These are phyloP conservation scores for Aquatica leii DNA, from an alignment of 2,888 invertebrate genomes.

Conservation along the genomic window DNA sequence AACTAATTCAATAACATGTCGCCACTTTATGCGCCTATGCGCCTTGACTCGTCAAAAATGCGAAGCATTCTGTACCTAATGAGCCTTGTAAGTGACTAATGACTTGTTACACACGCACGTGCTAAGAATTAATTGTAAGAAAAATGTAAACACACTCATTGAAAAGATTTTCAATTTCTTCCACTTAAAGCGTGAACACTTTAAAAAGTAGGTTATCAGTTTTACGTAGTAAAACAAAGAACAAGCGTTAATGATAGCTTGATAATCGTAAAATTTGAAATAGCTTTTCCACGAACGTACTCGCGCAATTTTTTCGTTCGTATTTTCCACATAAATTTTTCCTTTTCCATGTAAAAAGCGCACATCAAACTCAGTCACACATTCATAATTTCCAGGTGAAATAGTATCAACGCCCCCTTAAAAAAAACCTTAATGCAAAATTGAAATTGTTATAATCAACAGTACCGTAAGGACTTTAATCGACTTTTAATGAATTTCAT, in stretches of 20 bases:
- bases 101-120: constrained; percentile 38
- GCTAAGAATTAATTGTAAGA: constrained; percentile 37
- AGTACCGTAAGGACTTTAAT: too few relatives aligned
- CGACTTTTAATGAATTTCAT: too few relatives aligned
- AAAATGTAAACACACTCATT: constrained; percentile 24
- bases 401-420: too few relatives aligned
- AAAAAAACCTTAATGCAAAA: too few relatives aligned
- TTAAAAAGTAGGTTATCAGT: constrained; percentile 27
- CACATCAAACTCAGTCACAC: too few relatives aligned
- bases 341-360: too few relatives aligned
- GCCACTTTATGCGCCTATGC: constrained; percentile 41
- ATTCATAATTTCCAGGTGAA: too few relatives aligned
- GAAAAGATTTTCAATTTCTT: constrained; percentile 28
- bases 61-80: constrained; percentile 36
- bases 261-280: background rate
- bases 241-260: background rate
- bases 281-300: too few relatives aligned
- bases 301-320: too few relatives aligned
- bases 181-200: constrained; percentile 2
- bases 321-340: too few relatives aligned
- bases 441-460: too few relatives aligned
- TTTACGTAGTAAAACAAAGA: constrained; percentile 1
- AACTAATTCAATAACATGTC: constrained; percentile 44
- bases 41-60: constrained; percentile 42
- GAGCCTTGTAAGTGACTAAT: constrained; percentile 40